These are phyloP conservation scores for Todus mexicanus DNA, from an alignment of 2,797 vertebrate species.

Conservation along the genomic window DNA sequence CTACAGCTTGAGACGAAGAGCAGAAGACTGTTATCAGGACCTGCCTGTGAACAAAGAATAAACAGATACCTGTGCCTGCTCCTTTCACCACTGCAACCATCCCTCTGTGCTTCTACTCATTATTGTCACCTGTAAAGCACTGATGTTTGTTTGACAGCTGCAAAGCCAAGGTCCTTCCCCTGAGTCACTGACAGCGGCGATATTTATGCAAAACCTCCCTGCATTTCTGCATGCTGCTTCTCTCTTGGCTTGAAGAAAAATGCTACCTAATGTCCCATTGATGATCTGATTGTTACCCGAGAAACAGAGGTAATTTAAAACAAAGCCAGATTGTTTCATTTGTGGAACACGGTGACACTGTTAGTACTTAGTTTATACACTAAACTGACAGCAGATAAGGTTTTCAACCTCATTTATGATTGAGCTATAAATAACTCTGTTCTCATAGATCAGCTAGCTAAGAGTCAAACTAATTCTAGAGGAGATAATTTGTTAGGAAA, in stretches of 20 bases:
- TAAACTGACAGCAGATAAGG: not conserved
- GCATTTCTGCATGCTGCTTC: not conserved
- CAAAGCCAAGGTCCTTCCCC: not conserved
- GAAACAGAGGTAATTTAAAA: not conserved
- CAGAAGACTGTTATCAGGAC: not conserved
- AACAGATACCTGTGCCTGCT: not conserved
- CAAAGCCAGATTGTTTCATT: not conserved
- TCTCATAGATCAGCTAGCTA: not conserved
- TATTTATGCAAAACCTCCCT: not conserved
- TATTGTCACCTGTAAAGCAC: not conserved
- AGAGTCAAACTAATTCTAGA: not conserved
- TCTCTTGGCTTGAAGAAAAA: not conserved
- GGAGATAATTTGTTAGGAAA: not conserved
- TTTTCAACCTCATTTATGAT: not conserved
- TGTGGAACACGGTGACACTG: rapidly evolving
- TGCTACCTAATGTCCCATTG: rapidly evolving
- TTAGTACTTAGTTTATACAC: not conserved
- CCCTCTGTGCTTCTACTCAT: not conserved
- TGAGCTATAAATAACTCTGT: not conserved
- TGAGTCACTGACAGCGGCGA: rapidly evolving
- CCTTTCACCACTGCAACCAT: not conserved
- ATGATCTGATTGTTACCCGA: not conserved
- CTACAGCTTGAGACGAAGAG: not conserved
- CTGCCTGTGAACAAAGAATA: not conserved
- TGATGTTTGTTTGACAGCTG: not conserved